Percentiles rank a stretch among this genome's conserved stretches.
These are phyloP conservation scores for Seison nebaliae DNA, from an alignment of 1,140 invertebrate genomes.

Conservation along the genomic window DNA sequence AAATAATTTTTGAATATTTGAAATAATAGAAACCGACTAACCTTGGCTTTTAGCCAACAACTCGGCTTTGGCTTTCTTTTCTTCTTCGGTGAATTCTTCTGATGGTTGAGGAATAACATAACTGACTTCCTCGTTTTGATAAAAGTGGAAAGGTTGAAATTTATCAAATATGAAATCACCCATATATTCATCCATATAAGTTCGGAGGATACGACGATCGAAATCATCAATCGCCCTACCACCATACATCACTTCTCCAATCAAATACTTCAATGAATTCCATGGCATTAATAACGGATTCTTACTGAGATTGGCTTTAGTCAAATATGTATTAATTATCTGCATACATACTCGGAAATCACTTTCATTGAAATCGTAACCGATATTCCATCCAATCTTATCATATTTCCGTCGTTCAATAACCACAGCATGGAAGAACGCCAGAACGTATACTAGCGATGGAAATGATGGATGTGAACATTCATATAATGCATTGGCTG, in stretches of 20 bases:
- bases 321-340: constrained; percentile 52
- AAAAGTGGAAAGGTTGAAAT: constrained; percentile 64
- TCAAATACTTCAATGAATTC: constrained; percentile 61
- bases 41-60: too few relatives aligned
- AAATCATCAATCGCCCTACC: constrained; percentile 62
- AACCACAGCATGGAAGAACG: constrained; percentile 65
- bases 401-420: constrained; percentile 61
- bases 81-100: constrained; percentile 36
- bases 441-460: constrained; percentile 49
- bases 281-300: constrained; percentile 45
- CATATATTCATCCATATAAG: constrained; percentile 72
- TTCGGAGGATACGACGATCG: constrained; percentile 51
- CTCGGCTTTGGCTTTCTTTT: too few relatives aligned
- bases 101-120: constrained; percentile 45
- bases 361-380: constrained; percentile 66
- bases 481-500: constrained; percentile 37
- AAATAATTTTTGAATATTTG: too few relatives aligned
- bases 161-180: constrained; percentile 65
- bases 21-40: too few relatives aligned
- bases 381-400: constrained; percentile 72
- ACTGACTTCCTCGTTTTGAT: constrained; percentile 42
- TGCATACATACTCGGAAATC: constrained; percentile 58
- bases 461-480: constrained; percentile 46
- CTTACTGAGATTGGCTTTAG: constrained; percentile 34
- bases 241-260: constrained; percentile 75